Percentiles rank a stretch among this genome's conserved stretches.
Evolutionary conservation across 2,888 invertebrate species (phyloP).

Genomic region (Cyclophora albipunctata): DNA sequence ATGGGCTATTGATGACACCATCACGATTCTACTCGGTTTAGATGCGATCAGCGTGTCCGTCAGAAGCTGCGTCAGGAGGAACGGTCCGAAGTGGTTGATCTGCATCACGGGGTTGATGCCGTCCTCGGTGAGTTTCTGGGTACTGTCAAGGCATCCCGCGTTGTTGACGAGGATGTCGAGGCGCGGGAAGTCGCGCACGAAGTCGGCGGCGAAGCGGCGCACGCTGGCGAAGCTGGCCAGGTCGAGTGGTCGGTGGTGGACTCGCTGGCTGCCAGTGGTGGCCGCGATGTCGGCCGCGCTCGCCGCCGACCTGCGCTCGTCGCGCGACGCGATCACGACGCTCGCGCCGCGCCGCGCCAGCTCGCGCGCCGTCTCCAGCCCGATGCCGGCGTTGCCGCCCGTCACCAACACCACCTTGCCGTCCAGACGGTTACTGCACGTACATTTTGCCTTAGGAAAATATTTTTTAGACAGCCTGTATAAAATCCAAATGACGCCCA

Average conservation of each 20-base stretch:
- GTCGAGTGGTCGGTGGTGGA: conserved; percentile 75
- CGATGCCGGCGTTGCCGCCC: conserved; percentile 89
- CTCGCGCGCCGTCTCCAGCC: conserved; percentile 82
- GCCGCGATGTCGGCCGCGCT: conserved; percentile 80
- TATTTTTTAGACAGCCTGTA: too few species aligned
- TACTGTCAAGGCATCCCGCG: conserved; percentile 66
- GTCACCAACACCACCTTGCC: conserved; percentile 83
- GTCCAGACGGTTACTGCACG: conserved; percentile 36
- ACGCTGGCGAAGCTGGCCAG: conserved; percentile 68
- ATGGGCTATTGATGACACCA: conserved; percentile 54
- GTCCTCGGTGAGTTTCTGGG: conserved; percentile 65
- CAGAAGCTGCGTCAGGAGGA: conserved; percentile 81
- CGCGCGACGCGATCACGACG: conserved; percentile 83
- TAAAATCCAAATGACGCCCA: too few species aligned
- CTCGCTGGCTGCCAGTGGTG: conserved; percentile 80
- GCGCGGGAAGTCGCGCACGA: conserved; percentile 62
- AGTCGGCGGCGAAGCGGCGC: conserved; percentile 76
- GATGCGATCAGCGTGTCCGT: conserved; percentile 59
- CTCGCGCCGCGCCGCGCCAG: conserved; percentile 82
- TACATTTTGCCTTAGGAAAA: conserved; percentile 34
- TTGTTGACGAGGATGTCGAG: conserved; percentile 80
- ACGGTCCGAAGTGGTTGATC: conserved; percentile 82
- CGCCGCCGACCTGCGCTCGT: conserved; percentile 81
- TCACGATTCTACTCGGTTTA: conserved; percentile 56
- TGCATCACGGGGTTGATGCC: conserved; percentile 78